Conservation (phyloP, 2,113 vertebrate species). For the Hassar affinis region DNA sequence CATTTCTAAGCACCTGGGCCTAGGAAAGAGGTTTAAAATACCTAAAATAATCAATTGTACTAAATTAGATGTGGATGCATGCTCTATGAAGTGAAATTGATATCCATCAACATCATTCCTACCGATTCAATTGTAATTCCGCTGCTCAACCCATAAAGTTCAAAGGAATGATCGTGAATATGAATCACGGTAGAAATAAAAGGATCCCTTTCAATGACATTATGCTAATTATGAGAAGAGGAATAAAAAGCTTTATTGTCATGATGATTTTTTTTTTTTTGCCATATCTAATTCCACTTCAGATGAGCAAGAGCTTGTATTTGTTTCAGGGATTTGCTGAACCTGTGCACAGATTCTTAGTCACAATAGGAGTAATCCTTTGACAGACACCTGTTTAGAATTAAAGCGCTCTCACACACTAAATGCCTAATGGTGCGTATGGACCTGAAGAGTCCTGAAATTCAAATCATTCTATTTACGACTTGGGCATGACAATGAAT, state of each 20-base stretch:
- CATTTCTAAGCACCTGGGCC: background rate
- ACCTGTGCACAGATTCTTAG: constrained; percentile 41
- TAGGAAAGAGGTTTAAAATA: constrained; percentile 10
- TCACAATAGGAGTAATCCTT: constrained; percentile 49
- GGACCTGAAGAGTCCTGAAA: constrained; percentile 3
- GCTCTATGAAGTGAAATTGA: constrained; percentile 41
- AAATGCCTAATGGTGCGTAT: background rate
- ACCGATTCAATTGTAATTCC: constrained; percentile 52
- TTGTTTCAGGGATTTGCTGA: constrained; percentile 39
- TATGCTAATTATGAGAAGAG: constrained; percentile 46
- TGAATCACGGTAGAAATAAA: constrained; percentile 31
- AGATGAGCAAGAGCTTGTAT: constrained; percentile 32
- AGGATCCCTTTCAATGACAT: constrained; percentile 39
- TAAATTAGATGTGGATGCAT: background rate
- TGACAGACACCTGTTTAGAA: constrained; percentile 45
- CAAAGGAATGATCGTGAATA: constrained; percentile 39
- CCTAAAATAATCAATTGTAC: background rate
- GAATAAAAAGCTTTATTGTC: constrained; percentile 46
- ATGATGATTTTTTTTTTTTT: constrained; percentile 31
- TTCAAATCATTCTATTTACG: constrained; percentile 5
- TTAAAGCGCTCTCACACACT: constrained; percentile 40
- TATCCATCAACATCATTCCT: constrained; percentile 54
- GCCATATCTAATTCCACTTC: constrained; percentile 34
- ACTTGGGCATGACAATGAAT: background rate
- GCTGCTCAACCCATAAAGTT: constrained; percentile 39